Percentiles rank a stretch among this genome's conserved stretches.
Conservation (phyloP, 2,797 vertebrate species). For the Pelobates cultripes region DNA sequence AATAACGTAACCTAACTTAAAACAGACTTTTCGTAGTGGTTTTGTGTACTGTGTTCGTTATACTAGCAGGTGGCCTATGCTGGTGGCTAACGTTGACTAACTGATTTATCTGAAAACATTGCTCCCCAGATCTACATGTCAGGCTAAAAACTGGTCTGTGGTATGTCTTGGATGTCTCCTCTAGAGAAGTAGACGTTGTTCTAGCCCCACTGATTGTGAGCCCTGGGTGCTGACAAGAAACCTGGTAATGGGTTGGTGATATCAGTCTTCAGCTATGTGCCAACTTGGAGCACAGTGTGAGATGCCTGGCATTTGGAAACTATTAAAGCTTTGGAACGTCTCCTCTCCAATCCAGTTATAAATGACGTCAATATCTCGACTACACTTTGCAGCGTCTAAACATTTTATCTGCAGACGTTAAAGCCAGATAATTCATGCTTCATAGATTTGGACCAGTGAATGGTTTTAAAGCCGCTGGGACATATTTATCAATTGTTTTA, state of each 20-base stretch:
- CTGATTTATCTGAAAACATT: too few relatives aligned
- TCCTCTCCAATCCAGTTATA: slow-evolving; percentile 59
- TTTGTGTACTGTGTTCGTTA: too few relatives aligned
- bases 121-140: too few relatives aligned
- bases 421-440: slow-evolving; percentile 64
- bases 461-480: slow-evolving; percentile 52
- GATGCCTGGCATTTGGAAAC: slow-evolving; percentile 57
- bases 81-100: too few relatives aligned
- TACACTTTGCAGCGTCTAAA: slow-evolving; percentile 69
- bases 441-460: slow-evolving; percentile 59
- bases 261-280: slow-evolving; percentile 71
- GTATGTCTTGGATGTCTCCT: not conserved
- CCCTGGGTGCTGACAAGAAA: slow-evolving; percentile 70
- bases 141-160: too few relatives aligned
- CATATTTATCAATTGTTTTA: slow-evolving; percentile 17
- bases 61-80: too few relatives aligned
- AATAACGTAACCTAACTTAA: too few relatives aligned
- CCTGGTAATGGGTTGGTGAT: slow-evolving; percentile 69
- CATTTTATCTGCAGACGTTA: slow-evolving; percentile 67
- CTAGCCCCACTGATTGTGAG: not conserved
- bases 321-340: slow-evolving; percentile 59
- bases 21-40: too few relatives aligned
- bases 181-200: not conserved
- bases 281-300: slow-evolving; percentile 16
- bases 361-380: slow-evolving; percentile 71